Base-by-base conservation (phyloP, 2,797 vertebrate genomes). In the Acrocephalus scirpaceus region DNA sequence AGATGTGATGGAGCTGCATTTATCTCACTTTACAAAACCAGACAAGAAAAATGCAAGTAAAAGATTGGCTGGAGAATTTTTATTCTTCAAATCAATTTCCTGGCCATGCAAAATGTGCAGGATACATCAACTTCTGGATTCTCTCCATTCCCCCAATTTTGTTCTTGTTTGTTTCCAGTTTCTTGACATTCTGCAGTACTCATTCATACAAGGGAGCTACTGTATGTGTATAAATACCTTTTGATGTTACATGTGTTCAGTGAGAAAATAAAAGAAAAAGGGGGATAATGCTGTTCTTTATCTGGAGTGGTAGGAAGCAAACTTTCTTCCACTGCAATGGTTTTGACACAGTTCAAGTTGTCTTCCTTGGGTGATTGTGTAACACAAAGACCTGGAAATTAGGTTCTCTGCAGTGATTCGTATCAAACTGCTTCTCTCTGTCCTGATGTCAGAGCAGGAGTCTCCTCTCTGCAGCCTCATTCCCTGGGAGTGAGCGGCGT, bases 401-500 rank as follows among this genome's bases (percentile, higher is more conserved):
- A 5, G 47, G 22, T 77, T 88, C 30, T 74, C 17, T 60, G 71
- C 54, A 60, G 40, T 30, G 57, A 19, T 32, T 36, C 7, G 2
- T 21, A 7, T 16, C 30, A 32, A 34, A 3, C 20, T 40, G 30
- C 58, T 71, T 17, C 34, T 84, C 32, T 69, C 54, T 80, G n/a
- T 32, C 42, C 76, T 40, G 56, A 25, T 10, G 16, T 14, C 42
- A 17, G 51, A 83, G 58, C 86, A 62, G 86, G 81, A 64, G 50
- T 48, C 42, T 66, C 19, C 4, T 76, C 45, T 3, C 70, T 54
- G 73, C 79, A 50, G 74, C n/a, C 40, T 18, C 1, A 0, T 38
- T 72, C 71, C 54, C 29, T 34, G 64, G 60, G 58, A 86, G 38
- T 0, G 0, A 74, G 85, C 38, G 1, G 54, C 0, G 0, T 20